Evolutionary conservation across 2,888 invertebrate genomes (phyloP).

Genomic region (Xylocampa areola): DNA sequence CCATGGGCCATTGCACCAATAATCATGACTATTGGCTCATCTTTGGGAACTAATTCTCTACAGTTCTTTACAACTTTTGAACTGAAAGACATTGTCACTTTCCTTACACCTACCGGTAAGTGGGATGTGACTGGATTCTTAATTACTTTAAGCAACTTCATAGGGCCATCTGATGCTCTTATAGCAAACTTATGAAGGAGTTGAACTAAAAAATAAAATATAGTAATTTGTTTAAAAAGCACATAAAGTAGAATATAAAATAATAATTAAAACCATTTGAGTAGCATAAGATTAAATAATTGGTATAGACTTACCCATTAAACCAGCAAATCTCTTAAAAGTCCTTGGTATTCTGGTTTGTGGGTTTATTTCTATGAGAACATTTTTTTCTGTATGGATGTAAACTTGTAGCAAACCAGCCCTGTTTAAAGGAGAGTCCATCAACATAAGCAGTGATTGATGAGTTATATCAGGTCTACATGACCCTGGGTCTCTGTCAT

Average conservation of each 20-base stretch:
- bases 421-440: conserved; percentile 99
- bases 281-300: no score
- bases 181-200: conserved; percentile 98
- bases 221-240: no score
- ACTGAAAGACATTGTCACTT: conserved; percentile 97
- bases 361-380: conserved; percentile 98
- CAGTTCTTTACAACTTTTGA: conserved; percentile 92
- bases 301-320: conserved; percentile 93
- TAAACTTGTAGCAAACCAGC: conserved; percentile 99
- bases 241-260: no score
- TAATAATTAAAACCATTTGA: no score
- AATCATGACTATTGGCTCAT: conserved; percentile 96
- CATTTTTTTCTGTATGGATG: conserved; percentile 97
- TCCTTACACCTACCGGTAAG: conserved; percentile 97
- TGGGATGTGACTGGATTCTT: conserved; percentile 98
- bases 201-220: conserved; percentile 94
- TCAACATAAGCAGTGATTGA: conserved; percentile 98
- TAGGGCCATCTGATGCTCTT: conserved; percentile 96
- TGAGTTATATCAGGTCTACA: conserved; percentile 99
- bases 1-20: conserved; percentile 99
- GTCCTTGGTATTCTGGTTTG: conserved; percentile 99
- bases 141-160: conserved; percentile 97
- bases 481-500: conserved; percentile 95
- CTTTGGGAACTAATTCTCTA: conserved; percentile 93
- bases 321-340: conserved; percentile 98